Percentiles rank a stretch among this genome's conserved stretches.
Evolutionary conservation across 1,140 invertebrate species (phyloP).

Genomic region (Asobara japonica): DNA sequence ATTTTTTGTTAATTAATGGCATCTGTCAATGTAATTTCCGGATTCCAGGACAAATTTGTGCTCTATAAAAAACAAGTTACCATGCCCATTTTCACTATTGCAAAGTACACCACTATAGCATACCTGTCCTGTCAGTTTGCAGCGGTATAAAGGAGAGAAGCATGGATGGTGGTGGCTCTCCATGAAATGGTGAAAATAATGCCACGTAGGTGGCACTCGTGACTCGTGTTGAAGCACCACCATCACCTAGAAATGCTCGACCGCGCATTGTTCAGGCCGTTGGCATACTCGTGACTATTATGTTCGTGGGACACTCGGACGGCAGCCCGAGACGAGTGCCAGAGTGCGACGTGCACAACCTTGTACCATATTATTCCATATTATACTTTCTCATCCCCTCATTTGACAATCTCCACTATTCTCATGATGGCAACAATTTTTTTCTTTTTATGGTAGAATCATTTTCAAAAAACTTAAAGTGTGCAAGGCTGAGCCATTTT

Average conservation of each 20-base stretch:
- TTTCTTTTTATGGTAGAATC: neutral
- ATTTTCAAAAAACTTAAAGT: no score
- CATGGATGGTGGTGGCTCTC: neutral
- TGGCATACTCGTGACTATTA: constrained; percentile 15
- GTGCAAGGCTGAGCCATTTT: no score
- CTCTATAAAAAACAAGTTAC: neutral
- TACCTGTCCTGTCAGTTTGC: neutral
- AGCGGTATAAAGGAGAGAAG: neutral
- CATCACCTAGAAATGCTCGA: constrained; percentile 13
- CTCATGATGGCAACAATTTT: neutral
- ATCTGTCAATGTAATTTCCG: no score
- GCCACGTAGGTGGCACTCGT: constrained; percentile 9
- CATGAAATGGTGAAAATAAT: neutral
- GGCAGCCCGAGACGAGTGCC: constrained; percentile 1
- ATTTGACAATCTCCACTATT: neutral
- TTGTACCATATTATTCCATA: neutral
- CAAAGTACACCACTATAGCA: no score
- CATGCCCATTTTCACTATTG: no score
- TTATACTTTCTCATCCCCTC: neutral
- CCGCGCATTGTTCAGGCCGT: constrained; percentile 4
- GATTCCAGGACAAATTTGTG: no score
- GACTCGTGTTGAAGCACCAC: constrained; percentile 4
- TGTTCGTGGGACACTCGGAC: constrained; percentile 7
- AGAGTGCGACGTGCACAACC: constrained; percentile 2
- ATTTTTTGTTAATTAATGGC: no score